Conservation (phyloP, 2,113 vertebrate genomes). For the Plectropomus leopardus region DNA sequence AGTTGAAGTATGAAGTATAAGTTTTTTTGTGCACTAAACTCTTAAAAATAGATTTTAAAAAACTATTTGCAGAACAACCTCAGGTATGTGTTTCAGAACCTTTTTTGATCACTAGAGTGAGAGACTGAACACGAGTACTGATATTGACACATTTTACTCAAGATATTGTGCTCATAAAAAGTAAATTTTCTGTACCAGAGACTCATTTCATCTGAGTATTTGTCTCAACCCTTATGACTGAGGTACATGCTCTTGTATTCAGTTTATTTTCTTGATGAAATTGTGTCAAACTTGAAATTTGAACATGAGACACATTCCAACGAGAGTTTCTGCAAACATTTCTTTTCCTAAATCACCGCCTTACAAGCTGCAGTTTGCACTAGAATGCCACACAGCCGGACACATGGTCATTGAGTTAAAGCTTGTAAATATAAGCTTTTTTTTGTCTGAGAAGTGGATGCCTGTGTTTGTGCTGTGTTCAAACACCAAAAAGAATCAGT, state of each 20-base stretch:
- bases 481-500: slow-evolving; percentile 42
- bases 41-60: too few relatives aligned
- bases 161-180: too few relatives aligned
- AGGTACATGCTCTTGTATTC: not conserved
- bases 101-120: too few relatives aligned
- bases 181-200: too few relatives aligned
- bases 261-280: slow-evolving; percentile 12
- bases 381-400: slow-evolving; percentile 34
- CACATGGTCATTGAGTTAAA: slow-evolving; percentile 45
- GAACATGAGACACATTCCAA: slow-evolving; percentile 50
- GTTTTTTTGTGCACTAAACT: too few relatives aligned
- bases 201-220: too few relatives aligned
- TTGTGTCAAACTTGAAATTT: slow-evolving; percentile 23
- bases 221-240: too few relatives aligned
- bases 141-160: too few relatives aligned
- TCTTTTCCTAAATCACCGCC: slow-evolving; percentile 75
- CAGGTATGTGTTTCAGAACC: too few relatives aligned
- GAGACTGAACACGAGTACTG: too few relatives aligned
- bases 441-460: slow-evolving; percentile 33
- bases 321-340: slow-evolving; percentile 61
- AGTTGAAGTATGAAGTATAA: too few relatives aligned
- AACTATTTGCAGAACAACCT: too few relatives aligned
- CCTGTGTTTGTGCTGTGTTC: slow-evolving; percentile 24
- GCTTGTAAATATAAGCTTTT: slow-evolving; percentile 43
- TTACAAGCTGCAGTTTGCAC: slow-evolving; percentile 34